Conservation (phyloP, 37 sponge, comb jelly and placozoan species). For the Aplysina aerophoba region DNA sequence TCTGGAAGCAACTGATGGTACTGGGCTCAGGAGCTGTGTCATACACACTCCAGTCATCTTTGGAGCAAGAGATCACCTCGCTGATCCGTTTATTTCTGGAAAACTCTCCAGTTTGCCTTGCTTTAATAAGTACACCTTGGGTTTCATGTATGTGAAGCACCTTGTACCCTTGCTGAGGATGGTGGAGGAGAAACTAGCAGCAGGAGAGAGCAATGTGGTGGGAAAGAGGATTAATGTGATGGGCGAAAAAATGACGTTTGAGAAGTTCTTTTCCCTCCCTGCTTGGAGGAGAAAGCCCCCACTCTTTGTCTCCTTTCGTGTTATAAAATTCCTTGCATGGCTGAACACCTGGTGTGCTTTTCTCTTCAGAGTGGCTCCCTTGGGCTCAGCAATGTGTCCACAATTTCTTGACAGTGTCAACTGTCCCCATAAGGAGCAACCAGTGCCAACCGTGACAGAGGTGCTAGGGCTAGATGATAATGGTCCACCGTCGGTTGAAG, state of each 20-base stretch:
- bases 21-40: slow-evolving; percentile 62
- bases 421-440: background rate
- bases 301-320: background rate
- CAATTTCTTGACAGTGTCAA: slow-evolving; percentile 1
- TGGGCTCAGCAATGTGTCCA: slow-evolving; percentile 56
- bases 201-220: background rate
- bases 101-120: slow-evolving; percentile 46
- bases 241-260: slow-evolving; percentile 57
- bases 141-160: slow-evolving; percentile 51
- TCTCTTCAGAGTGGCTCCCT: slow-evolving; percentile 54
- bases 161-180: slow-evolving; percentile 35
- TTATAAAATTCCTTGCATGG: slow-evolving; percentile 26
- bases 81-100: slow-evolving; percentile 36
- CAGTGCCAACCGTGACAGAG: slow-evolving; percentile 25
- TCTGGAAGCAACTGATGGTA: slow-evolving; percentile 33
- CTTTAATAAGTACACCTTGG: background rate
- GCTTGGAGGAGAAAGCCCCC: slow-evolving; percentile 38
- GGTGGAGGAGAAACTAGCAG: slow-evolving; percentile 54
- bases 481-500: slow-evolving; percentile 29
- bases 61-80: slow-evolving; percentile 46
- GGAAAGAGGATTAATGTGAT: slow-evolving; percentile 45
- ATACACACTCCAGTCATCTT: slow-evolving; percentile 33
- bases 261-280: slow-evolving; percentile 45
- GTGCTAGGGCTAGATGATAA: slow-evolving; percentile 33
- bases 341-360: slow-evolving; percentile 56